Conservation (phyloP, 2,888 invertebrate species). For the Ectemnius cavifrons region DNA sequence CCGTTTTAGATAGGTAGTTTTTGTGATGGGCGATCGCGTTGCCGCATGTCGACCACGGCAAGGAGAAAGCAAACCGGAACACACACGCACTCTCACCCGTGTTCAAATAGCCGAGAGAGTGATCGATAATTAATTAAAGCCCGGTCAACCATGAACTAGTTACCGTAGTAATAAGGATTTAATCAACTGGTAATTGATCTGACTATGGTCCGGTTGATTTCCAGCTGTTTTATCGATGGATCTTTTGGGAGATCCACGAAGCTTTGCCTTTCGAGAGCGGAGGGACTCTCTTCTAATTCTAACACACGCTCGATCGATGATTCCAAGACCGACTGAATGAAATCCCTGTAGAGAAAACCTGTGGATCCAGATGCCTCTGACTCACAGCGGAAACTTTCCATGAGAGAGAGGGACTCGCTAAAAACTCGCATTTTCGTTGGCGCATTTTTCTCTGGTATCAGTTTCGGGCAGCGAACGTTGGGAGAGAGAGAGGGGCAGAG, state of each 20-base stretch:
- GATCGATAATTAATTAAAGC: constrained; percentile 54
- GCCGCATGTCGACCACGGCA: not conserved
- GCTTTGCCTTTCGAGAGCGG: no score
- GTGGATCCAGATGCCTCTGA: no score
- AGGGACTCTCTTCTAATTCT: no score
- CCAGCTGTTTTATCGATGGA: constrained; percentile 34
- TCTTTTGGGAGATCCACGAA: no score
- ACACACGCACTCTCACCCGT: not conserved
- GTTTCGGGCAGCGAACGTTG: not conserved
- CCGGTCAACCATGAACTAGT: constrained; percentile 38
- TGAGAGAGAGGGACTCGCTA: no score
- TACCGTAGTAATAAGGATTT: constrained; percentile 40
- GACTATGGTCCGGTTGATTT: constrained; percentile 40
- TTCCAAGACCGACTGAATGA: no score
- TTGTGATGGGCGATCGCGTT: not conserved
- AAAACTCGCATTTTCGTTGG: no score
- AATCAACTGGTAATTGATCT: constrained; percentile 52
- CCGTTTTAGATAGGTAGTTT: not conserved
- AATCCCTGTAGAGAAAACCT: no score
- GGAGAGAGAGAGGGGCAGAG: no score
- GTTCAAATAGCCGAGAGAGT: constrained; percentile 3
- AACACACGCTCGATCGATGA: no score
- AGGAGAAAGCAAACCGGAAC: constrained; percentile 26
- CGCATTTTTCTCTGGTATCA: constrained; percentile 10
- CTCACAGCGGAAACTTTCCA: no score